Evolutionary conservation across 2,113 vertebrate species (phyloP).

Genomic region (Alectura lathami): DNA sequence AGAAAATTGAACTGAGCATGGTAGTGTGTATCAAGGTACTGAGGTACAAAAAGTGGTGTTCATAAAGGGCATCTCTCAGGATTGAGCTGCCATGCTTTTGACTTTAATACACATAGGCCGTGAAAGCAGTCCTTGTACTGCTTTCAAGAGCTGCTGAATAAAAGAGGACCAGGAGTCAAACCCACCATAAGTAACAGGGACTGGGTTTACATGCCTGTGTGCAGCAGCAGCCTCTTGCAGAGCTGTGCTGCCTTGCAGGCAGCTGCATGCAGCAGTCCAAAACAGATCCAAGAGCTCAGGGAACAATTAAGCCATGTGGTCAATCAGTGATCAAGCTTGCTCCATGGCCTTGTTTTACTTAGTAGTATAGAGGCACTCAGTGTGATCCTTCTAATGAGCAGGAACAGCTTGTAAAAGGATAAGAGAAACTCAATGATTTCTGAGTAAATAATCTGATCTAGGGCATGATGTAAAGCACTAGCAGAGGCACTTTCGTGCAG

Average conservation of each 20-base stretch:
- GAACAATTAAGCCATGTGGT: conserved; percentile 2
- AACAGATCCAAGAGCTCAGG: neutral
- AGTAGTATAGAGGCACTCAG: conserved; percentile 15
- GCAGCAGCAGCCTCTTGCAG: neutral
- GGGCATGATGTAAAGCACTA: conserved; percentile 3
- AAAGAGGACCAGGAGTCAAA: neutral
- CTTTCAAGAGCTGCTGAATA: neutral
- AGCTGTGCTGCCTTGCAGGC: neutral
- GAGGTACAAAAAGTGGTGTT: neutral
- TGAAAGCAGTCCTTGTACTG: neutral
- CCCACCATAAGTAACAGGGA: neutral
- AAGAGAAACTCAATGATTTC: conserved; percentile 49
- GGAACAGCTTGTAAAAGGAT: conserved; percentile 62
- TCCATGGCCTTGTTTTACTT: conserved; percentile 37
- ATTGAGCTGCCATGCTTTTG: neutral
- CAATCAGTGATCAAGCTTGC: conserved; percentile 28
- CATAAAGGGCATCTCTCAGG: neutral
- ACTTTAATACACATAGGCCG: neutral
- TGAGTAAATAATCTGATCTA: conserved; percentile 57
- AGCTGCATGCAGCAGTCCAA: neutral
- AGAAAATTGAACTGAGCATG: neutral
- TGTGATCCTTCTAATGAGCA: conserved; percentile 27
- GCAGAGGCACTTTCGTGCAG: neutral
- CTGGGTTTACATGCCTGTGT: rapidly evolving
- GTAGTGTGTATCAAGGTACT: neutral